These are phyloP conservation scores for Microplitis demolitor DNA, from an alignment of 1,140 invertebrate species.

Conservation along the genomic window DNA sequence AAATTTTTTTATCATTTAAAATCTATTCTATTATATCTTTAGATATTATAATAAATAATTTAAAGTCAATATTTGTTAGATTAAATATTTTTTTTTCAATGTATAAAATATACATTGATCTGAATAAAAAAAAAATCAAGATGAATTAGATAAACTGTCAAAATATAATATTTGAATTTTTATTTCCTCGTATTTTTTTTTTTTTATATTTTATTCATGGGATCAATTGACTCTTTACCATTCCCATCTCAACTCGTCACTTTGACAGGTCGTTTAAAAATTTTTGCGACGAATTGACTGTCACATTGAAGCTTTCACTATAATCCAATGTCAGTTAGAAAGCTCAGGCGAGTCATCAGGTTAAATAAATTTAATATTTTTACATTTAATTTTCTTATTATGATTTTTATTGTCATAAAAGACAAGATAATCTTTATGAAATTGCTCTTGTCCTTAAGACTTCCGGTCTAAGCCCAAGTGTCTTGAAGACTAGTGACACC, in stretches of 20 bases:
- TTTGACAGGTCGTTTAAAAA: slow-evolving; percentile 48
- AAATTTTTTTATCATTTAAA: no score
- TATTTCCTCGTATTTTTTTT: slow-evolving; percentile 37
- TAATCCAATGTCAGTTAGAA: background rate
- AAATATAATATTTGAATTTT: slow-evolving; percentile 45
- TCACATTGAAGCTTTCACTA: background rate
- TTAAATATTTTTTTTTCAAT: no score
- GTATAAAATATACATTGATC: no score
- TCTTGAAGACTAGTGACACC: background rate
- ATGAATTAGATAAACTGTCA: background rate
- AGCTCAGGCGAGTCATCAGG: background rate
- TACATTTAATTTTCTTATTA: no score
- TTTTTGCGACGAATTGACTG: slow-evolving; percentile 7
- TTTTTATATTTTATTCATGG: background rate
- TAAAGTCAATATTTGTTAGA: no score
- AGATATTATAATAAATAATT: no score
- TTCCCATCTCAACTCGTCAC: slow-evolving; percentile 19
- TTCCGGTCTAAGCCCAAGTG: no score
- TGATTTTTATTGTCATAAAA: no score
- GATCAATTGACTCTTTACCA: background rate
- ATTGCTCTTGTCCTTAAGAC: no score
- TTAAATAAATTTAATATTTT: background rate
- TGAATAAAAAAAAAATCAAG: no score
- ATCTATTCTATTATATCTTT: no score
- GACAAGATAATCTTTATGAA: no score